phyloP scores from a whole-genome alignment of 2,888 invertebrate species.

The Pegoplata infirma region DNA sequence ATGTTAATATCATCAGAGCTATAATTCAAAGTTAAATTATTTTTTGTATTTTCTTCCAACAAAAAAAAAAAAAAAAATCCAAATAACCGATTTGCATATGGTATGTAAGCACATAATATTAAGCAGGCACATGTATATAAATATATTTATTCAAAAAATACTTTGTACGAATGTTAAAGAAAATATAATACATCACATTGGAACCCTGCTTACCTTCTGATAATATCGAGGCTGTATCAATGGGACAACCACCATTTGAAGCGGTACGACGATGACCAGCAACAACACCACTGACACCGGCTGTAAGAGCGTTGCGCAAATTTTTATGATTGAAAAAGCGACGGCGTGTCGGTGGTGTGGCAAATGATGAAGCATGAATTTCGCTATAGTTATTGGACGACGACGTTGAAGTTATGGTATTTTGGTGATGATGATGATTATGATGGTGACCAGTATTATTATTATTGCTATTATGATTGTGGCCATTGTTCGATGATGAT shows the following conservation, averaged over 20 bases:
- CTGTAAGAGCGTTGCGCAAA: conserved; percentile 86
- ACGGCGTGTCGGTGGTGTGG: conserved; percentile 88
- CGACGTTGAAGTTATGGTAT: conserved; percentile 67
- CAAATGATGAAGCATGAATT: conserved; percentile 83
- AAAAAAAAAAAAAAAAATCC: not conserved
- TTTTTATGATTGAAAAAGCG: conserved; percentile 90
- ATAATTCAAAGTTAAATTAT: conserved; percentile 25
- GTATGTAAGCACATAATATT: too few species aligned
- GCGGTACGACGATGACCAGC: conserved; percentile 76
- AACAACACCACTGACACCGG: conserved; percentile 59
- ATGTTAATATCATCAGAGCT: conserved; percentile 1
- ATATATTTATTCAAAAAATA: too few species aligned
- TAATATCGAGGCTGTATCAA: conserved; percentile 74
- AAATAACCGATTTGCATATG: not conserved
- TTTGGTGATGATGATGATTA: conserved; percentile 11
- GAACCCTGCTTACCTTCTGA: conserved; percentile 74
- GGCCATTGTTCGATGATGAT: conserved; percentile 45
- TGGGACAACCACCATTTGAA: conserved; percentile 77
- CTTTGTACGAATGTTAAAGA: conserved; percentile 5
- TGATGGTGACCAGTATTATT: conserved; percentile 6
- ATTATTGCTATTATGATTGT: conserved; percentile 30
- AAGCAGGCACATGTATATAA: not conserved
- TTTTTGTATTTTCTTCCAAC: not conserved
- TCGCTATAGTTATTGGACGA: conserved; percentile 72
- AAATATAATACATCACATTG: conserved; percentile 34